A percentile compares a stretch with the other conserved stretches of the same genome.
Conservation (phyloP, 2,113 vertebrate genomes). For the Brachirus orientalis region DNA sequence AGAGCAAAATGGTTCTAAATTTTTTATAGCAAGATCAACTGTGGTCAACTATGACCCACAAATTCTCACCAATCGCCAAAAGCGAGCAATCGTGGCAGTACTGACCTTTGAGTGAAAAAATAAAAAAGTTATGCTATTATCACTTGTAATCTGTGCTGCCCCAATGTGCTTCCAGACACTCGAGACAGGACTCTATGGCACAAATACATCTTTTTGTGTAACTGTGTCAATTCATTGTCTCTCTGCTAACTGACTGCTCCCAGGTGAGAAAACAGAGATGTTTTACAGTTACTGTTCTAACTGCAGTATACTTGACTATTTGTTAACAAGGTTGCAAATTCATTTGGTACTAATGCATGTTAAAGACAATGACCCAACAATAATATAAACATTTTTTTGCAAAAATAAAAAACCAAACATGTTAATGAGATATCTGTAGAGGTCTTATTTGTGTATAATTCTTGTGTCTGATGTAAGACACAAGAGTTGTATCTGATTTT, state of each 20-base stretch:
- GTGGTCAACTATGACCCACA: not conserved
- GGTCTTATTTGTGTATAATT: not conserved
- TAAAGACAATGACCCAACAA: too few species aligned
- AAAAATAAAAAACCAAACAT: too few species aligned
- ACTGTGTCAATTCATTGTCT: not conserved
- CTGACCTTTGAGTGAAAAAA: not conserved
- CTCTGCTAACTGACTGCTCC: not conserved
- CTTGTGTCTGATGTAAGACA: too few species aligned
- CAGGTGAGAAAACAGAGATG: too few species aligned
- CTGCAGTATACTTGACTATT: too few species aligned
- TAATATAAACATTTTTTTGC: too few species aligned
- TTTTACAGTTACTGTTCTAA: too few species aligned
- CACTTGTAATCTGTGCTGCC: not conserved
- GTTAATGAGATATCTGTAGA: not conserved
- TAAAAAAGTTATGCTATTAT: not conserved
- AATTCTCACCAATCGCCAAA: not conserved
- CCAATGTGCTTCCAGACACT: not conserved
- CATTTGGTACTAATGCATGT: too few species aligned
- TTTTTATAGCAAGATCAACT: not conserved
- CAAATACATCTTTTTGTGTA: not conserved
- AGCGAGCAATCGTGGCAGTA: not conserved
- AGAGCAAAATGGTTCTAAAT: constrained; percentile 2
- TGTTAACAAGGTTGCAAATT: too few species aligned
- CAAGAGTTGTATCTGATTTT: not conserved
- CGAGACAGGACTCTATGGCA: not conserved